Conservation (phyloP, 2,113 vertebrate genomes). For the Sminthopsis crassicaudata region DNA sequence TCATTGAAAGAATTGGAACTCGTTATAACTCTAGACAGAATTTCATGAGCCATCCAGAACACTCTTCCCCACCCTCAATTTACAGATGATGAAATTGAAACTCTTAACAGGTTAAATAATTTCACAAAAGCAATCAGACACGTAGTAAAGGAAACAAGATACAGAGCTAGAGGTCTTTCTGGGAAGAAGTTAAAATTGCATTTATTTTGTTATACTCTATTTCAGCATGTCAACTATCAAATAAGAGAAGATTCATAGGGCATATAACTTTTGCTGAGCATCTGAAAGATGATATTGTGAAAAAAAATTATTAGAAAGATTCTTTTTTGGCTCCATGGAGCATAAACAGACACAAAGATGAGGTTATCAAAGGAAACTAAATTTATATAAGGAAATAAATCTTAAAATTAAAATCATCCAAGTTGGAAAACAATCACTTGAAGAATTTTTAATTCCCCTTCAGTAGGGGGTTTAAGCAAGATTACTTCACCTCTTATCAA, state of each 20-base stretch:
- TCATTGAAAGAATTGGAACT: not conserved
- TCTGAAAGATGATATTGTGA: not conserved
- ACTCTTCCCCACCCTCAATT: not conserved
- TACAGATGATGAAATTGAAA: not conserved
- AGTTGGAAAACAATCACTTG: not conserved
- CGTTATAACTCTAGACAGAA: not conserved
- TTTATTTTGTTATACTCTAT: not conserved
- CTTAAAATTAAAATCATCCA: no score
- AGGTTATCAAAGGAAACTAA: not conserved
- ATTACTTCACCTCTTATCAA: not conserved
- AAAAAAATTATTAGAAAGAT: not conserved
- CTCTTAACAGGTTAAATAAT: not conserved
- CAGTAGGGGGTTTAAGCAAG: not conserved
- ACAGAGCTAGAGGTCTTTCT: not conserved
- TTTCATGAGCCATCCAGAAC: not conserved
- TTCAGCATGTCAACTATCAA: not conserved
- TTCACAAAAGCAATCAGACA: not conserved
- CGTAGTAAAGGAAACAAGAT: not conserved
- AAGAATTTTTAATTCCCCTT: not conserved
- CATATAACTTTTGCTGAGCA: not conserved
- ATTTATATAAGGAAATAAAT: not conserved
- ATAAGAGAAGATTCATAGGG: not conserved
- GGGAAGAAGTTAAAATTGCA: not conserved
- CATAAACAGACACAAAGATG: not conserved
- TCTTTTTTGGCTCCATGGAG: not conserved